Evolutionary conservation across 2,113 vertebrate species (phyloP), one percentile per base, ranked within the genome.

Genomic region (Sitta europaea): DNA sequence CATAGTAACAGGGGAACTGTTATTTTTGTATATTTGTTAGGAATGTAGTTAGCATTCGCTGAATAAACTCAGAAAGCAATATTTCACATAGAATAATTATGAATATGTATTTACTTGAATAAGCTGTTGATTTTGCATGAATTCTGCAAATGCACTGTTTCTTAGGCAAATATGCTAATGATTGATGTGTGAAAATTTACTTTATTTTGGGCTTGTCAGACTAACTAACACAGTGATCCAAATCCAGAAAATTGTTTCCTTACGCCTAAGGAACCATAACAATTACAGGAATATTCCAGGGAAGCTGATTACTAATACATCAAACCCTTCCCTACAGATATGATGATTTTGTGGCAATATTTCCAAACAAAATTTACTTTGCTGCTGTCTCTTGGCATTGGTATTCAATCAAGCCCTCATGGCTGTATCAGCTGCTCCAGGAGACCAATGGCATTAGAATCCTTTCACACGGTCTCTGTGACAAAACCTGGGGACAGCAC

Each of bases 51-150:
- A 94, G 68, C 59, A 95, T 96, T 92, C 95, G 81, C 51, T 71
- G 91, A 93, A 91, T 89, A 94, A 94, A 91, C 65, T 67, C 92
- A 84, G 72, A 94, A 94, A 92, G 86, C 92, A 77, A 2, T 95
- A 92, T 94, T 97, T 94, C 88, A 71, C 94, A 84, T 91, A 67
- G 76, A 81, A 94, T 90, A 92, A 94, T 91, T 94, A 92, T 95
- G 94, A 91, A 94, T 96, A 96, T 96, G 92, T 80, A 84, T 95
- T 96, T 96, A 91, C 72, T 84, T 95, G 86, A 94, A 95, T 93
- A 95, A 91, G 89, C 79, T 95, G 88, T 95, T 96, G 92, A 95
- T 96, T 96, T 97, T 95, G 55, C 86, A 74, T 91, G 51, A 81
- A 91, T 95, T 95, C 72, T 84, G 91, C 61, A 84, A n/a, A n/a